These are phyloP conservation scores for Cephus nigrinus DNA, from an alignment of 2,888 invertebrate species.

Conservation along the genomic window DNA sequence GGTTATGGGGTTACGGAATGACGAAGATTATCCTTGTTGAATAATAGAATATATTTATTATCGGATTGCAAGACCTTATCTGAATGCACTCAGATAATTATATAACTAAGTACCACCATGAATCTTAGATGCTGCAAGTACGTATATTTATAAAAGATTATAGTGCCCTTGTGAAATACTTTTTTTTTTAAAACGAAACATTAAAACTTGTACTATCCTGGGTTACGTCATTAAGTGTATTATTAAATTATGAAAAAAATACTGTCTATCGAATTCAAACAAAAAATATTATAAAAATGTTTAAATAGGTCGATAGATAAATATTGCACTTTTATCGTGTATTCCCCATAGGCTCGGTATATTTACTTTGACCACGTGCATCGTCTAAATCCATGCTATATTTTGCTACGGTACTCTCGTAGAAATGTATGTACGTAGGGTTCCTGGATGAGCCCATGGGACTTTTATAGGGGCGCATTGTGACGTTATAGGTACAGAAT, in stretches of 20 bases:
- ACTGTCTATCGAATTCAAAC: background rate
- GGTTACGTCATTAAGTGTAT: background rate
- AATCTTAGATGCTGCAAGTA: background rate
- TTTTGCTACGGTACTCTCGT: background rate
- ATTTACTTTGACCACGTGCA: background rate
- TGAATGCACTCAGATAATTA: background rate
- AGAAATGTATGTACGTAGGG: background rate
- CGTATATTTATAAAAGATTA: background rate
- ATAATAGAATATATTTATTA: conserved; percentile 24
- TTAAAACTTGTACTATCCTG: background rate
- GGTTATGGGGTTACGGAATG: conserved; percentile 14
- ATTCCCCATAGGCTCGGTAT: background rate
- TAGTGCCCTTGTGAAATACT: background rate
- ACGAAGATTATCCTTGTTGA: conserved; percentile 22
- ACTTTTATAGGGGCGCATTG: conserved; percentile 40
- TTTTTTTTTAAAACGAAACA: too few relatives aligned
- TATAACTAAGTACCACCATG: background rate
- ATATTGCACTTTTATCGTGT: background rate
- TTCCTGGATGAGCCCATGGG: conserved; percentile 30
- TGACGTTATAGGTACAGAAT: conserved; percentile 28
- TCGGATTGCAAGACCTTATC: conserved; percentile 15
- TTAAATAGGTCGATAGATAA: background rate
- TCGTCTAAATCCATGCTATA: background rate
- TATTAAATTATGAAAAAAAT: background rate
- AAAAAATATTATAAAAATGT: background rate